phyloP scores from a whole-genome alignment of 2,888 invertebrate genomes.

The Ernsta delagoae region DNA sequence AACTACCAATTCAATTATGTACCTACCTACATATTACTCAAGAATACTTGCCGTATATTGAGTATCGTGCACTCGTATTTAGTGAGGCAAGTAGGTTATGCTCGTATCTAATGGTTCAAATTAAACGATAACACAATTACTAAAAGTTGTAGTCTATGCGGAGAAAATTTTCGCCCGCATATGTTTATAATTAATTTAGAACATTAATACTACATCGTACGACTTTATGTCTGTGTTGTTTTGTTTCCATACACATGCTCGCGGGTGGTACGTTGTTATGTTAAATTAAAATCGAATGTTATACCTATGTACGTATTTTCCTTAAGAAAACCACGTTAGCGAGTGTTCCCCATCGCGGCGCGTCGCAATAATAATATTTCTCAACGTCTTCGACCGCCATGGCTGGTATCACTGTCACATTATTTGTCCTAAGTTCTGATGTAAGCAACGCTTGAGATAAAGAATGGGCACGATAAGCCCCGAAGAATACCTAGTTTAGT shows the following conservation, averaged over 20 bases:
- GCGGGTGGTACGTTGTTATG: constrained; percentile 52
- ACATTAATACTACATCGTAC: constrained; percentile 56
- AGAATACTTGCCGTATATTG: background rate
- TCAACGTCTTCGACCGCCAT: constrained; percentile 8
- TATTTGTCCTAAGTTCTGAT: background rate
- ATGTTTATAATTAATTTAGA: constrained; percentile 69
- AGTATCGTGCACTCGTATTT: background rate
- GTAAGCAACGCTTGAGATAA: background rate
- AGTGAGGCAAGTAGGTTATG: constrained; percentile 21
- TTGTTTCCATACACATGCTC: constrained; percentile 54
- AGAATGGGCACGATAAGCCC: background rate
- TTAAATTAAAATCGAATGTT: constrained; percentile 58
- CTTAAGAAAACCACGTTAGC: constrained; percentile 47
- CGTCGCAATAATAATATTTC: background rate
- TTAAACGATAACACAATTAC: constrained; percentile 61
- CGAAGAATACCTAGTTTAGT: background rate
- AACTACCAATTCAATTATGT: too few relatives aligned
- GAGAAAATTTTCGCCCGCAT: constrained; percentile 56
- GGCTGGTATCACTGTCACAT: background rate
- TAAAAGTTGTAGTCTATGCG: constrained; percentile 48
- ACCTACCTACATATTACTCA: too few relatives aligned
- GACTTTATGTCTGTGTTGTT: constrained; percentile 56
- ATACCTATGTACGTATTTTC: constrained; percentile 54
- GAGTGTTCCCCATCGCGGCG: constrained; percentile 8
- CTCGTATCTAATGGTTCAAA: constrained; percentile 52